phyloP scores from a whole-genome alignment of 2,113 vertebrate species.

The Oryzias celebensis region DNA sequence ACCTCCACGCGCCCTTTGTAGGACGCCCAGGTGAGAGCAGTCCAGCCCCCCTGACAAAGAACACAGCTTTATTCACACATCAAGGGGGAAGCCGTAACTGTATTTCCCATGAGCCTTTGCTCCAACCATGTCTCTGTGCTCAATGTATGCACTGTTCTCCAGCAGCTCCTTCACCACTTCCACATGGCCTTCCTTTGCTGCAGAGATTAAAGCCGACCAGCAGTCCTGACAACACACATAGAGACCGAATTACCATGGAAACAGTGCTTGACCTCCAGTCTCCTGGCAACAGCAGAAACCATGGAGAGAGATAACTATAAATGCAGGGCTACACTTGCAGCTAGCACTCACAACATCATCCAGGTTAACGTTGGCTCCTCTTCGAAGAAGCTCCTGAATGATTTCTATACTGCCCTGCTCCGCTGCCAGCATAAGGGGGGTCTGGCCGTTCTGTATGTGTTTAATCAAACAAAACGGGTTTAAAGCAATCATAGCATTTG shows the following conservation, averaged over 20 bases:
- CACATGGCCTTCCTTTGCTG: conserved; percentile 91
- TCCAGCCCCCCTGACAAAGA: conserved; percentile 90
- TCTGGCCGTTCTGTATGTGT: conserved; percentile 88
- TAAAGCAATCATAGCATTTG: no score
- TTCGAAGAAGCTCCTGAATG: conserved; percentile 90
- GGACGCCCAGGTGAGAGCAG: conserved; percentile 93
- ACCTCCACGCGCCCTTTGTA: conserved; percentile 92
- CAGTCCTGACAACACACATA: conserved; percentile 83
- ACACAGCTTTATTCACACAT: neutral
- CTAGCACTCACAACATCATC: conserved; percentile 86
- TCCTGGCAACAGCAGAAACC: conserved; percentile 32
- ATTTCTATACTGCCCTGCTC: conserved; percentile 97
- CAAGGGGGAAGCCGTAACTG: neutral
- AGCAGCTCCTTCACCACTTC: conserved; percentile 90
- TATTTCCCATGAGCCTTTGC: conserved; percentile 37
- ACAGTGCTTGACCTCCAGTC: conserved; percentile 7
- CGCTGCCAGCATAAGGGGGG: conserved; percentile 93
- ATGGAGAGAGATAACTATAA: neutral
- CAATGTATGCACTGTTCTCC: conserved; percentile 84
- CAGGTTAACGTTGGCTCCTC: conserved; percentile 94
- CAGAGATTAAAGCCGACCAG: conserved; percentile 96
- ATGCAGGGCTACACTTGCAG: neutral
- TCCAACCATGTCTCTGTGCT: conserved; percentile 94
- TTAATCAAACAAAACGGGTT: no score
- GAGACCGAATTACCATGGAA: conserved; percentile 47